phyloP scores from a whole-genome alignment of 2,113 vertebrate species.

The Pseudorasbora parva region DNA sequence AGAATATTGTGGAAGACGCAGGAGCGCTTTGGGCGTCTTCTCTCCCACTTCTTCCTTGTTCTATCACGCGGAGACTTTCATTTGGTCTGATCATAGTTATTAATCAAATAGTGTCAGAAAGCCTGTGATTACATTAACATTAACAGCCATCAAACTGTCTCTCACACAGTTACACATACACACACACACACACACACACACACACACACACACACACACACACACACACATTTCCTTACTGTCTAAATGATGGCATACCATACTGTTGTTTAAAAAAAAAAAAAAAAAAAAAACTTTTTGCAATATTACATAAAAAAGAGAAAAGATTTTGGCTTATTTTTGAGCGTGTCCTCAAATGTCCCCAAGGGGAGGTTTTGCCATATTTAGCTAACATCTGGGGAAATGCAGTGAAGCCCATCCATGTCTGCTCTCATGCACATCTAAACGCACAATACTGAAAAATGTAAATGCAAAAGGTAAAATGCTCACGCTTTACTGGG shows the following conservation, averaged over 20 bases:
- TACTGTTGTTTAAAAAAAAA: too few relatives aligned
- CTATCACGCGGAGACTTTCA: constrained; percentile 5
- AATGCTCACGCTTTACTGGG: neutral
- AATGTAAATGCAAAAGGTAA: neutral
- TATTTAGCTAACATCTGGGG: neutral
- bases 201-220: neutral
- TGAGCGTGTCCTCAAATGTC: neutral
- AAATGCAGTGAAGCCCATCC: neutral
- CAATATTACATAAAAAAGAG: neutral
- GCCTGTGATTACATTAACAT: constrained; percentile 51
- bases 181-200: too few relatives aligned
- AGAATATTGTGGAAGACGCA: constrained; percentile 19
- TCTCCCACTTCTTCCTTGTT: constrained; percentile 30
- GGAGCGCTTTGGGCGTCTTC: constrained; percentile 3
- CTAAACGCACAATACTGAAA: neutral
- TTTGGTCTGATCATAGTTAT: constrained; percentile 47
- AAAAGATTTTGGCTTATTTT: neutral
- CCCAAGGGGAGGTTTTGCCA: neutral
- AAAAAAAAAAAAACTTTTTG: neutral
- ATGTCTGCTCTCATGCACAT: neutral
- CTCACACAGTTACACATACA: neutral
- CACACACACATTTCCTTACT: neutral
- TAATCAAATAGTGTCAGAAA: constrained; percentile 49
- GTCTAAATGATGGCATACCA: neutral
- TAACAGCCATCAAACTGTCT: constrained; percentile 32